Conservation (phyloP, 2,113 vertebrate species). For the Ciconia maguari region DNA sequence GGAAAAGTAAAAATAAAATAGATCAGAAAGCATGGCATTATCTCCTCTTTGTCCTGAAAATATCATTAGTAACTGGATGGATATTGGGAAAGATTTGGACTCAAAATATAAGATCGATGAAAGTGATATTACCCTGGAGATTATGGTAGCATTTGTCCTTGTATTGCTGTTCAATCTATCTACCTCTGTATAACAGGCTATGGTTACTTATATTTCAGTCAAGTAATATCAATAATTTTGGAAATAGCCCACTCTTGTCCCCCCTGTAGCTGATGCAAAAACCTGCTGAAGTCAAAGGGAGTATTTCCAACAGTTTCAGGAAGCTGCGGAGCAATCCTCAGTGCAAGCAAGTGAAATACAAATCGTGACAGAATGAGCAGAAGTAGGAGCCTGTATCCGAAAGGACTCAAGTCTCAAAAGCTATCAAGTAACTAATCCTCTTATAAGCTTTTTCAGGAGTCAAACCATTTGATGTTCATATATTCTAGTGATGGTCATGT, state of each 20-base stretch:
- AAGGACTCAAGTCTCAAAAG: neutral
- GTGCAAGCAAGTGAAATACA: neutral
- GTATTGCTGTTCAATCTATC: neutral
- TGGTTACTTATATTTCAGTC: neutral
- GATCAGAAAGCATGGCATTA: neutral
- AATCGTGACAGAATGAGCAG: neutral
- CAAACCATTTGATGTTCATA: accelerated
- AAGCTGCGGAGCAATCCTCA: neutral
- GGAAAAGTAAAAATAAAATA: neutral
- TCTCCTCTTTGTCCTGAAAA: neutral
- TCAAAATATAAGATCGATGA: neutral
- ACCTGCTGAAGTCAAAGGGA: neutral
- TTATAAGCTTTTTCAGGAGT: neutral
- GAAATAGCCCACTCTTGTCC: neutral
- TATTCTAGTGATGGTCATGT: neutral
- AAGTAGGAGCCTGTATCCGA: neutral
- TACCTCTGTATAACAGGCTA: neutral
- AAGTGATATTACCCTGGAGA: neutral
- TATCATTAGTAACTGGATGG: neutral
- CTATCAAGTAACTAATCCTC: neutral
- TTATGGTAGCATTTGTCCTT: neutral
- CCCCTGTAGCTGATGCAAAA: neutral
- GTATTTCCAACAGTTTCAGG: neutral
- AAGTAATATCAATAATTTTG: neutral
- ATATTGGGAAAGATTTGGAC: neutral